Base-by-base conservation (phyloP, 2,797 vertebrate species). In the Malurus leucopterus region DNA sequence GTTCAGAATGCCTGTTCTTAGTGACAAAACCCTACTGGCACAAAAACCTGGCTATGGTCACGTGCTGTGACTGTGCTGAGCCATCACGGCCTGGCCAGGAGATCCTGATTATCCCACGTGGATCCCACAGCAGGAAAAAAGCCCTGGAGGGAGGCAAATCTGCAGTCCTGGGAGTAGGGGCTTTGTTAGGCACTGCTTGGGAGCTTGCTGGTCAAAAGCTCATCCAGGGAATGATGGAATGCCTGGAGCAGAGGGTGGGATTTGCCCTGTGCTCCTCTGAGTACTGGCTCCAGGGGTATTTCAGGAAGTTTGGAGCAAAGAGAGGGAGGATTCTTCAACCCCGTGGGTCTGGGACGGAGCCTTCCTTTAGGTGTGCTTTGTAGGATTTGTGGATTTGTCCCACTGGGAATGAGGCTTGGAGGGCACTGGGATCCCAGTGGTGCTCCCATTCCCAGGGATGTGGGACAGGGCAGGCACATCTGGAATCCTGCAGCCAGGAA, bases 51-150 rank as follows among this genome's bases (percentile, higher is more conserved):
- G 36, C 36, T 36, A 36, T 36, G 36, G 36, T 36, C 36, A 36
- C 36, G 36, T 5, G 43, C 23, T n/a, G 62, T 15, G 46, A 70
- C 49, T 3, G 2, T 51, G 36, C 27, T 44, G 80, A 63, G 41
- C 23, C 49, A 32, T 9, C 11, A 14, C 0, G 0, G 27, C 2
- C 3, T 9, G 32, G 12, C 43, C 5, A 4, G 65, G 79, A 51
- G 26, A 10, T 67, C 26, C 1, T 11, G 13, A 13, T 51, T 30
- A 15, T n/a, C 26, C 69, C 51, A 27, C 18, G 23, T 8, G 16
- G 30, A 7, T 22, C 17, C 34, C 3, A 4, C 34, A 9, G 6
- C 27, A 17, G 63, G 49, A 69, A 8, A 21, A 67, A 50, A 57
- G 14, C 30, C 40, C 40, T 40, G 54, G 54, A 55, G 51, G 41